A percentile compares a stretch with the other conserved stretches of the same genome.
Evolutionary conservation across 2,113 vertebrate genomes (phyloP).

Genomic region (Myotis brandtii): DNA sequence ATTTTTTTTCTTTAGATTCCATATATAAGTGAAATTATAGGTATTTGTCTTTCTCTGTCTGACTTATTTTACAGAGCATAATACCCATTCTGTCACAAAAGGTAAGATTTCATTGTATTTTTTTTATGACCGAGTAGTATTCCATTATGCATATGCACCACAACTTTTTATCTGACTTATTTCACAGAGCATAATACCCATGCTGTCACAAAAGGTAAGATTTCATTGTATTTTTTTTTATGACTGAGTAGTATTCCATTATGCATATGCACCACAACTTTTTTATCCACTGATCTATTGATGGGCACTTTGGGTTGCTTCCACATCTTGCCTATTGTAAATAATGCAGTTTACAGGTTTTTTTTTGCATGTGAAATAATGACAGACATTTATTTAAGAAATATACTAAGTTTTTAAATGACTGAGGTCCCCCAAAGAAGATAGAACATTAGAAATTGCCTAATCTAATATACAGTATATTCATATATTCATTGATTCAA

Average conservation of each 20-base stretch:
- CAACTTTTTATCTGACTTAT: too few relatives aligned
- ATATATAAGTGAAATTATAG: neutral
- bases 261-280: neutral
- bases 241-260: neutral
- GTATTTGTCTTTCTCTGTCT: neutral
- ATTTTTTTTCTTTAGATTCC: neutral
- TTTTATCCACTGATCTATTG: neutral
- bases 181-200: neutral
- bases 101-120: neutral
- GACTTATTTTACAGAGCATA: neutral
- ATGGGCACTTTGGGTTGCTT: neutral
- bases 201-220: neutral
- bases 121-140: neutral
- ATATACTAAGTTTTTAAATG: neutral
- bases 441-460: neutral
- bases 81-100: neutral
- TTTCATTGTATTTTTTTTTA: neutral
- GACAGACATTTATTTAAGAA: constrained; percentile 21
- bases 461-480: neutral
- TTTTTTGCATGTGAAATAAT: neutral
- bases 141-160: neutral
- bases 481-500: neutral
- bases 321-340: neutral
- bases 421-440: neutral
- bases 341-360: neutral